These are phyloP conservation scores for Sparidentex hasta DNA, from an alignment of 2,797 vertebrate species.

Conservation along the genomic window DNA sequence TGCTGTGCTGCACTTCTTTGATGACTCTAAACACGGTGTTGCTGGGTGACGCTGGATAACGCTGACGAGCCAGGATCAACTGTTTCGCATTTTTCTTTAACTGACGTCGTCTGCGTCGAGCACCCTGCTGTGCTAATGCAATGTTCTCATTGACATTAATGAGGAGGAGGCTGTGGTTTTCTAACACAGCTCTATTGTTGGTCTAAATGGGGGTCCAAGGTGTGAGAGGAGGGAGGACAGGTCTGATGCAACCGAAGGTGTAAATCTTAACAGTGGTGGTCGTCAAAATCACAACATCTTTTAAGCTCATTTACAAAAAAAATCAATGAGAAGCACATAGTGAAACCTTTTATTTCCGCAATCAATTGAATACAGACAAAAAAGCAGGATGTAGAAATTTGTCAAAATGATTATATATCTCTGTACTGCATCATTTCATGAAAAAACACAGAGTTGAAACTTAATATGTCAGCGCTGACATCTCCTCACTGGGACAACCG, in stretches of 20 bases:
- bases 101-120: slow-evolving; percentile 10
- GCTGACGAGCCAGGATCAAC: slow-evolving; percentile 37
- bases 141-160: slow-evolving; percentile 59
- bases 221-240: slow-evolving; percentile 46
- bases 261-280: background rate
- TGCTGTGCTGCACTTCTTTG: slow-evolving; percentile 13
- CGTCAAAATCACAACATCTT: background rate
- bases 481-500: slow-evolving; percentile 5
- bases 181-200: slow-evolving; percentile 54
- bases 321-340: slow-evolving; percentile 20
- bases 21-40: slow-evolving; percentile 31
- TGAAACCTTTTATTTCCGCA: slow-evolving; percentile 51
- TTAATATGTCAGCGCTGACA: slow-evolving; percentile 4
- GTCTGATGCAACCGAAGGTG: slow-evolving; percentile 5
- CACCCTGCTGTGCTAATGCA: slow-evolving; percentile 39
- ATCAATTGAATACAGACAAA: slow-evolving; percentile 27
- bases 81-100: slow-evolving; percentile 4
- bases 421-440: background rate
- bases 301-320: background rate
- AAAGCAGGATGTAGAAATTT: slow-evolving; percentile 9
- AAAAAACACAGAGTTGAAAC: slow-evolving; percentile 9
- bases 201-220: slow-evolving; percentile 44
- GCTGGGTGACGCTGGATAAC: slow-evolving; percentile 33
- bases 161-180: slow-evolving; percentile 51
- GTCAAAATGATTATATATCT: background rate